Percentiles rank a stretch among this genome's conserved stretches.
These are phyloP conservation scores for Dendroctonus ponderosae DNA, from an alignment of 1,140 invertebrate species.

Conservation along the genomic window DNA sequence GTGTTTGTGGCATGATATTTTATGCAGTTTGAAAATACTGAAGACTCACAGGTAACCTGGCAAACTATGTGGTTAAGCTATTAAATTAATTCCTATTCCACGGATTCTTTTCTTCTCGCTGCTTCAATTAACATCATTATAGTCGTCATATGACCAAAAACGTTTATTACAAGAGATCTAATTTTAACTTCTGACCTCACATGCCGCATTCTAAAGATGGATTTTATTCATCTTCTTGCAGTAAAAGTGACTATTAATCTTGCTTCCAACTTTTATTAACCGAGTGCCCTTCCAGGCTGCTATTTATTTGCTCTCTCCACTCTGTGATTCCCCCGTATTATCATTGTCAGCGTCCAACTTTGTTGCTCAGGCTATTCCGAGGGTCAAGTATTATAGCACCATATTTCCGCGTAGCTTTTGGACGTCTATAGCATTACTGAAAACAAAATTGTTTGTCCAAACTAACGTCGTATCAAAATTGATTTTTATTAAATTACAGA, in stretches of 20 bases:
- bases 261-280: conserved; percentile 20
- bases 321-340: conserved; percentile 18
- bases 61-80: too few species aligned
- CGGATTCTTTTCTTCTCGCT: too few species aligned
- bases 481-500: too few species aligned
- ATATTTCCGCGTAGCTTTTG: conserved; percentile 4
- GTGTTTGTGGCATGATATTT: too few species aligned
- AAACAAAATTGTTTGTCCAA: conserved; percentile 5
- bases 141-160: not conserved
- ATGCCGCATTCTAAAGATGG: conserved; percentile 9
- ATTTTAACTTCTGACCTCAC: conserved; percentile 1
- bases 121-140: not conserved
- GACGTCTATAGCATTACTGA: not conserved
- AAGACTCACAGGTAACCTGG: too few species aligned
- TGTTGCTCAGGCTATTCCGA: conserved; percentile 6
- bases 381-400: conserved; percentile 17
- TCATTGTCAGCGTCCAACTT: conserved; percentile 21
- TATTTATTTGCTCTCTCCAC: conserved; percentile 16
- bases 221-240: conserved; percentile 18
- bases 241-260: conserved; percentile 19
- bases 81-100: too few species aligned
- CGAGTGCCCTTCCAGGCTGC: conserved; percentile 11
- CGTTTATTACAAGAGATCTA: conserved; percentile 1
- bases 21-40: too few species aligned
- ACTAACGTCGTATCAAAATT: too few species aligned